Base-by-base conservation (phyloP, 2,888 invertebrate genomes). In the Stegana nigrithorax region DNA sequence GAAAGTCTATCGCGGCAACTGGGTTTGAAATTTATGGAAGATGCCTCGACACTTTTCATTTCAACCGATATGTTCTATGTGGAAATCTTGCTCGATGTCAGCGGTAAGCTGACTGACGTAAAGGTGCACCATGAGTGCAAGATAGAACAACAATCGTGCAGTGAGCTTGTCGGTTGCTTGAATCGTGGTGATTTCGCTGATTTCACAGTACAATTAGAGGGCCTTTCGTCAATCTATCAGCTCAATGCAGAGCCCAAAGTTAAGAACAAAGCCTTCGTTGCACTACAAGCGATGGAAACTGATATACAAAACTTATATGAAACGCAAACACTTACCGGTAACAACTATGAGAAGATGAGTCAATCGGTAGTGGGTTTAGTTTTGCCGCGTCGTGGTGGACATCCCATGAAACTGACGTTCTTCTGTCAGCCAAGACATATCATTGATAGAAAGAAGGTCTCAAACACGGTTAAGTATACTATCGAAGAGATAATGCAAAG, bases 1-100 rank as follows among this genome's bases (percentile, higher is more conserved):
- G 96, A 97, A 84, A 94, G 95, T 85, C 90, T 97, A 55, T 94
- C 96, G 1, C 88, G 97, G 61, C 96, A 97, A 84, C 88, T 96
- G 66, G 95, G 95, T 89, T 88, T 96, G 61, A 95, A 96, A 83
- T 95, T 96, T 85, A 93, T 93, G 81, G 92, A 93, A 67, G 94
- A 93, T 60, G 90, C 92, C 64, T 91, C 92, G 55, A 92, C 92
- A 47, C 88, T 95, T 66, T 96, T 96, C 82, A 96, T 97, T 84
- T 96, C 95, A 42, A 96, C 96, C 0, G 97, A 97, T 82, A 96
- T 97, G 96, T 97, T 97, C 86, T 96, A 95, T 84, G 88, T 97
- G 73, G 96, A 97, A 87, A 93, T 98, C 75, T 87, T 94, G 59
- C 88, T 97, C 60, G 96, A 97, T 80, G 88, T 91, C 2, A 90